Evolutionary conservation across 30 jellyfish, hydroid and myxozoan species (phyloP).

Genomic region (Clytia hemisphaerica): DNA sequence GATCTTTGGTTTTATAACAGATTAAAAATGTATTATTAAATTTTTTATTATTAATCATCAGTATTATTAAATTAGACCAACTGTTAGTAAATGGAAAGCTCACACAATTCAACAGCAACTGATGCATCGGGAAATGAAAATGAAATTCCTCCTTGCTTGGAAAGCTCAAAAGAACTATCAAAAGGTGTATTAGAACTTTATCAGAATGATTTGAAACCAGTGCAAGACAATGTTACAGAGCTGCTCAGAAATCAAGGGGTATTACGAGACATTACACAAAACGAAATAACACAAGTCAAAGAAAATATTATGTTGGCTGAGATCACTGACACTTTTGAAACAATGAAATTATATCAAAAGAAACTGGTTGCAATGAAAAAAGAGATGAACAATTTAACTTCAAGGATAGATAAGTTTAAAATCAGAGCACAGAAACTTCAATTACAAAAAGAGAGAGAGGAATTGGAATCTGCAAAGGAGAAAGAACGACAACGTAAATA

Average conservation of each 20-base stretch:
- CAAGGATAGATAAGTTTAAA: slow-evolving; percentile 14
- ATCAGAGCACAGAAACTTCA: slow-evolving; percentile 11
- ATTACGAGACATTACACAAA: slow-evolving; percentile 19
- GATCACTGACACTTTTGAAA: slow-evolving; percentile 19
- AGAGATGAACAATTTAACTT: slow-evolving; percentile 11
- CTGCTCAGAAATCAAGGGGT: slow-evolving; percentile 32
- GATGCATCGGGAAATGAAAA: too few relatives aligned
- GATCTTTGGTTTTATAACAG: too few relatives aligned
- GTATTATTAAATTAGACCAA: too few relatives aligned
- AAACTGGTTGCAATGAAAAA: slow-evolving; percentile 23
- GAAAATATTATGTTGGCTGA: slow-evolving; percentile 24
- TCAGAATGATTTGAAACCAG: slow-evolving; percentile 4
- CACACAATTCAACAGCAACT: too few relatives aligned
- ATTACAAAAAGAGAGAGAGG: slow-evolving; percentile 25
- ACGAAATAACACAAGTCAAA: slow-evolving; percentile 28
- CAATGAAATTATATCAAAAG: slow-evolving; percentile 23
- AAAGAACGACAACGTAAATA: slow-evolving; percentile 31
- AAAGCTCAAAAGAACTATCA: not conserved
- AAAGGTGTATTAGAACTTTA: slow-evolving; percentile 11
- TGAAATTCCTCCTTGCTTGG: too few relatives aligned
- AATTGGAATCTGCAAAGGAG: slow-evolving; percentile 21
- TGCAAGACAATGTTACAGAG: slow-evolving; percentile 12
- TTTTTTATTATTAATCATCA: too few relatives aligned
- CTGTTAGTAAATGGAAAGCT: too few relatives aligned
- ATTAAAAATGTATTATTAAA: too few relatives aligned